phyloP scores from a whole-genome alignment of 2,797 vertebrate species.

The Megaceryle alcyon region DNA sequence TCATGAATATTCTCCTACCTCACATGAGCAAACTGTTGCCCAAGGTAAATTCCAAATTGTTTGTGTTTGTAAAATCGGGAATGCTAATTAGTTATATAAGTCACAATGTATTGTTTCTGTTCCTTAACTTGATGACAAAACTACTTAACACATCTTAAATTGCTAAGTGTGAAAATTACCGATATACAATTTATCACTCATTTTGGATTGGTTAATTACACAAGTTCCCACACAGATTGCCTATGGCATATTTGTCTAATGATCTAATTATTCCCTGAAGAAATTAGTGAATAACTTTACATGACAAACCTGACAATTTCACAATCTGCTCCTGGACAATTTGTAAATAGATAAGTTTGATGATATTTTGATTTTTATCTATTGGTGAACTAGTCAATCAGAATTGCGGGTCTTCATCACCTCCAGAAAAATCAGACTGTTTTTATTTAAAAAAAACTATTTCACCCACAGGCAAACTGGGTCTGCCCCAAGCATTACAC shows the following conservation, averaged over 20 bases:
- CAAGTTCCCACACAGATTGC: conserved; percentile 74
- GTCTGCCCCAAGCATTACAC: conserved; percentile 70
- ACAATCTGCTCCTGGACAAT: conserved; percentile 75
- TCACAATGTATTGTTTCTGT: conserved; percentile 71
- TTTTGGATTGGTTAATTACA: conserved; percentile 74
- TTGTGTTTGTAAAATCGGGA: conserved; percentile 71
- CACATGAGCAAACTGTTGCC: conserved; percentile 68
- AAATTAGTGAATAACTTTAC: conserved; percentile 76
- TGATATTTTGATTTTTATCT: conserved; percentile 75
- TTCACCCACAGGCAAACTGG: conserved; percentile 66
- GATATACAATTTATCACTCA: conserved; percentile 75
- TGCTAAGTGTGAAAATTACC: conserved; percentile 74
- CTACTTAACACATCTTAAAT: conserved; percentile 73
- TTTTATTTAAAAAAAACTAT: conserved; percentile 66
- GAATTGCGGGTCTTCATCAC: conserved; percentile 69
- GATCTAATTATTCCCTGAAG: conserved; percentile 74
- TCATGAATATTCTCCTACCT: conserved; percentile 74
- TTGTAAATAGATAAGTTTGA: conserved; percentile 75
- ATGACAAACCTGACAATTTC: conserved; percentile 75
- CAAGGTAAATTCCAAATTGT: conserved; percentile 71
- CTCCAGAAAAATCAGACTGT: conserved; percentile 55
- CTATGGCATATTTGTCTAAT: conserved; percentile 75
- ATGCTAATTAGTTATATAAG: conserved; percentile 75
- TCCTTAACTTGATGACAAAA: conserved; percentile 73
- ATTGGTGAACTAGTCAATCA: conserved; percentile 72